Base-by-base conservation (phyloP, 2,888 invertebrate genomes). In the Tupiocoris notatus region DNA sequence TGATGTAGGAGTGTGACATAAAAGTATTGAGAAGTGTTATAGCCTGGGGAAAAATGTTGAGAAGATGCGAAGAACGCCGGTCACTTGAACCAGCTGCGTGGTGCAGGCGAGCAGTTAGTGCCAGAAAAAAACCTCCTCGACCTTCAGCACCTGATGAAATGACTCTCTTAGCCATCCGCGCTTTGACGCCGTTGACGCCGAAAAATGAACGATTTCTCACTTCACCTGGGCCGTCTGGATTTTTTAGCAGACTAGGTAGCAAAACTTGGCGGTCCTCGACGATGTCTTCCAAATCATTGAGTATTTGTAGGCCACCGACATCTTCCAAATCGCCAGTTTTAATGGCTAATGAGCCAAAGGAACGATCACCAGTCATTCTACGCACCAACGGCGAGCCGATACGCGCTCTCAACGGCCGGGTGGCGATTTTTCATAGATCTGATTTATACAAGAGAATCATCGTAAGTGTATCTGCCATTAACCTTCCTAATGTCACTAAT, bases 21-120 rank as follows among this genome's bases (percentile, higher is more conserved):
- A n/a, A n/a, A n/a, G n/a, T n/a, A n/a, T n/a, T n/a, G n/a, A n/a
- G n/a, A n/a, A n/a, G n/a, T n/a, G n/a, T n/a, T n/a, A n/a, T n/a
- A n/a, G n/a, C n/a, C n/a, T n/a, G n/a, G n/a, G n/a, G 17, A 7
- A 61, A 61, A 61, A 61, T 2, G 54, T 1, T 39, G 39, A 54
- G 65, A 23, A 23, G 22, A 7, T 22, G 7, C 1, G 65, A 65
- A 9, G 17, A n/a, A 7, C 63, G 65, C 2, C 12, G 22, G 7
- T 65, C 65, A 1, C 65, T 65, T 2, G 62, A 73, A 57, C 73
- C 73, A 16, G 73, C 73, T n/a, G 73, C 73, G n/a, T 73, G 73
- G 73, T 73, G 73, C 39, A 61, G 62, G 22, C 62, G 73, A 17
- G 73, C 73, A 9, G 24, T 23, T 17, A 54, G 39, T 9, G 62